phyloP scores from a whole-genome alignment of 2,888 invertebrate genomes.

The Drosophila robusta region DNA sequence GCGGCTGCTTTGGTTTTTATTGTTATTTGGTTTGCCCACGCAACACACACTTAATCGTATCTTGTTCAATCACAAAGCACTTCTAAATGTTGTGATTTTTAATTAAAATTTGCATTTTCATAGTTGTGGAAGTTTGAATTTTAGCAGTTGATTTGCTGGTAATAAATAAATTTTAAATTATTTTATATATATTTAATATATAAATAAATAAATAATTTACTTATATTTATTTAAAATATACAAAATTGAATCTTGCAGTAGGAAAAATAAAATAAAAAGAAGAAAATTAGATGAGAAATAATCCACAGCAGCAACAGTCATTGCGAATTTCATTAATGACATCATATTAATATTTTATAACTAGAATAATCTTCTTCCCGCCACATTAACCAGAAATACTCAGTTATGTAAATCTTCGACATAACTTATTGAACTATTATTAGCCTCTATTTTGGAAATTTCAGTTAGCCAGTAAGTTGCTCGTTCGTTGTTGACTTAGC shows the following conservation, averaged over 20 bases:
- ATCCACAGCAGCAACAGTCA: too few species aligned
- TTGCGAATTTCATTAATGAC: too few species aligned
- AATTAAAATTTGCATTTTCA: slow-evolving; percentile 32
- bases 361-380: too few species aligned
- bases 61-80: slow-evolving; percentile 17
- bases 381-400: background rate
- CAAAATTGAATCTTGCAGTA: too few species aligned
- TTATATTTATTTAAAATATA: too few species aligned
- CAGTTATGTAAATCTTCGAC: background rate
- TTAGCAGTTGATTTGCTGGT: too few species aligned
- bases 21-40: slow-evolving; percentile 33
- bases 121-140: background rate
- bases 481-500: background rate
- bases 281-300: too few species aligned
- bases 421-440: background rate
- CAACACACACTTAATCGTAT: slow-evolving; percentile 16
- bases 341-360: too few species aligned
- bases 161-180: too few species aligned
- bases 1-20: slow-evolving; percentile 6
- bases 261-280: too few species aligned
- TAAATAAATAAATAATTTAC: too few species aligned
- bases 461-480: background rate
- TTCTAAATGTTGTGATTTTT: slow-evolving; percentile 33
- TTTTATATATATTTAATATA: too few species aligned
- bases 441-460: background rate